Base-by-base conservation (phyloP, 1,140 invertebrate genomes). In the Teleogryllus occipitalis region DNA sequence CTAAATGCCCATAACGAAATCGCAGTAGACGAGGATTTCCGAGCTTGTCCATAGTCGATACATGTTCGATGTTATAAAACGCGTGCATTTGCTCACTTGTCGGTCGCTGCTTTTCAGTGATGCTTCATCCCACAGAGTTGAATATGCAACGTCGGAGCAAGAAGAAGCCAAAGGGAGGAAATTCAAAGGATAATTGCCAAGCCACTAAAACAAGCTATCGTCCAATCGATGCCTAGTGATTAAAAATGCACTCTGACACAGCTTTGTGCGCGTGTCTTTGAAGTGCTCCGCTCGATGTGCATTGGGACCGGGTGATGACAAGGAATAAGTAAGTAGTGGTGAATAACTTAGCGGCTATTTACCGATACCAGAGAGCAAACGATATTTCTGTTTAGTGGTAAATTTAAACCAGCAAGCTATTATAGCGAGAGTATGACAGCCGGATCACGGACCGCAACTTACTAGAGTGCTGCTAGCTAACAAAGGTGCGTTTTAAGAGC, bases 171-270 rank as follows among this genome's bases (percentile, higher is more conserved):
- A 65, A 65, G 54, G 18, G 54, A 65, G 18, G 54, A 65, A 65
- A 14, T 65, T 65, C 54, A 65, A 65, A 65, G 54, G 54, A 65
- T 65, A 65, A 65, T 65, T 65, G 54, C 54, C 54, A 65, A 65
- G 18, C 54, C 54, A 18, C 54, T 65, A 65, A 65, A 65, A 65
- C 54, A 65, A 65, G 54, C 54, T 18, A 18, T 10, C 18, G 10
- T 18, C 54, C 54, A 65, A 65, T 65, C 54, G 18, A 65, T 18
- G 54, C 10, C 10, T 18, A 65, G 54, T 65, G 54, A 65, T 65
- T 65, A 65, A 65, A 65, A 65, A 65, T 65, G 54, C 18, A 65
- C 54, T 18, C 10, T 65, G 54, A 18, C 10, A 65, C 18, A 65
- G 54, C 54, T 65, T 65, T 65, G 54, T 65, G 54, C 15, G 8